Evolutionary conservation across 1,140 invertebrate species (phyloP).

Genomic region (Drosophila ananassae): DNA sequence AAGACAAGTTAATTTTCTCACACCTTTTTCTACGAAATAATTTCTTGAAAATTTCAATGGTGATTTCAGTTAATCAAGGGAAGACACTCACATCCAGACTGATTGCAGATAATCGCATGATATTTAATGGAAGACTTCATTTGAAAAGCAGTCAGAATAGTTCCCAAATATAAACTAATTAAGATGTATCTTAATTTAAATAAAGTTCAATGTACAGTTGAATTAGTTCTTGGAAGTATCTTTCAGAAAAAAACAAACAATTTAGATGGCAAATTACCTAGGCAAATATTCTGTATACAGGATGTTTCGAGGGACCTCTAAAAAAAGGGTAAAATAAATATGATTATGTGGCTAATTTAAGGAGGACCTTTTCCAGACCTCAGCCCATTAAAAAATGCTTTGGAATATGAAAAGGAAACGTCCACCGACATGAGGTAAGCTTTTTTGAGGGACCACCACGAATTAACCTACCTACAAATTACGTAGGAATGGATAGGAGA

Average conservation of each 20-base stretch:
- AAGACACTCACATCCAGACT: neutral
- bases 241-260: slow-evolving; percentile 13
- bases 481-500: slow-evolving; percentile 57
- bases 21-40: slow-evolving; percentile 81
- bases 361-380: slow-evolving; percentile 25
- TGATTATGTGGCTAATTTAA: slow-evolving; percentile 71
- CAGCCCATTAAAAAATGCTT: slow-evolving; percentile 33
- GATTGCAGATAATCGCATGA: slow-evolving; percentile 34
- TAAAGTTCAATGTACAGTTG: neutral
- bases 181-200: neutral
- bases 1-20: slow-evolving; percentile 82
- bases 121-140: slow-evolving; percentile 32
- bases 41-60: slow-evolving; percentile 64
- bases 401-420: neutral
- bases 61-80: slow-evolving; percentile 47
- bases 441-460: slow-evolving; percentile 57
- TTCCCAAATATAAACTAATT: neutral
- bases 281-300: slow-evolving; percentile 47
- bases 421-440: slow-evolving; percentile 30
- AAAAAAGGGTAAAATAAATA: slow-evolving; percentile 51
- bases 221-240: neutral
- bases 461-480: slow-evolving; percentile 78
- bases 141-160: slow-evolving; percentile 5
- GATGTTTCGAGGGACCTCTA: slow-evolving; percentile 19
- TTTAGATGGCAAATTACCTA: slow-evolving; percentile 40